Conservation (phyloP, 2,888 invertebrate species). For the Coenonympha glycerion region DNA sequence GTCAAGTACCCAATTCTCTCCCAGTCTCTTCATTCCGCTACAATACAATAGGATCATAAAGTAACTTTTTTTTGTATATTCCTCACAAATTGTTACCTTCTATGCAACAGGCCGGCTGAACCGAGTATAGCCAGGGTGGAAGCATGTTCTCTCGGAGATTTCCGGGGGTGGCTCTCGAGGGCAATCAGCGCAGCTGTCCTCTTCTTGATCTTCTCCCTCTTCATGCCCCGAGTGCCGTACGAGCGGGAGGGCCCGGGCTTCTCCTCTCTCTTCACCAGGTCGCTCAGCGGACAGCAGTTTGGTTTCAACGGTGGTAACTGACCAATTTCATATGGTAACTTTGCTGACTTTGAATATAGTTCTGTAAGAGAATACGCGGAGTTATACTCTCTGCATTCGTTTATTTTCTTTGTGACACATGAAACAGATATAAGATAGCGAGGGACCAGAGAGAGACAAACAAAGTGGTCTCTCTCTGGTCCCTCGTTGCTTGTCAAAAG, state of each 20-base stretch:
- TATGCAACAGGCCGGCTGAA: slow-evolving; percentile 75
- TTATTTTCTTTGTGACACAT: no score
- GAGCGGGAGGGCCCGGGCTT: slow-evolving; percentile 58
- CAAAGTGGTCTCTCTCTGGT: no score
- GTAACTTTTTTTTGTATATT: no score
- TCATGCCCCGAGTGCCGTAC: slow-evolving; percentile 64
- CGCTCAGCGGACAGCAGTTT: slow-evolving; percentile 70
- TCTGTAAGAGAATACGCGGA: slow-evolving; percentile 56
- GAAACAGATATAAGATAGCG: no score
- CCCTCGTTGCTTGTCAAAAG: no score
- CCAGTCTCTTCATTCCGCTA: no score
- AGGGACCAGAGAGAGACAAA: no score
- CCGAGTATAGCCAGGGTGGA: slow-evolving; percentile 89
- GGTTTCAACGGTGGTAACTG: slow-evolving; percentile 78
- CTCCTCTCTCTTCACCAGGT: slow-evolving; percentile 60
- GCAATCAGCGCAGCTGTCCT: slow-evolving; percentile 51
- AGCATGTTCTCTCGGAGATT: slow-evolving; percentile 91
- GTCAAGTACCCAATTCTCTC: no score
- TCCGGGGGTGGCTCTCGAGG: slow-evolving; percentile 79
- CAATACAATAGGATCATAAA: no score
- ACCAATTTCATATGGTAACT: slow-evolving; percentile 86
- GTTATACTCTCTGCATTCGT: no score
- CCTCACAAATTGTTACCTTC: no score
- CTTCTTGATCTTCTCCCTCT: slow-evolving; percentile 53
- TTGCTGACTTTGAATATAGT: slow-evolving; percentile 77